Evolutionary conservation across 2,113 vertebrate genomes (phyloP).

Genomic region (Nesoenas mayeri): DNA sequence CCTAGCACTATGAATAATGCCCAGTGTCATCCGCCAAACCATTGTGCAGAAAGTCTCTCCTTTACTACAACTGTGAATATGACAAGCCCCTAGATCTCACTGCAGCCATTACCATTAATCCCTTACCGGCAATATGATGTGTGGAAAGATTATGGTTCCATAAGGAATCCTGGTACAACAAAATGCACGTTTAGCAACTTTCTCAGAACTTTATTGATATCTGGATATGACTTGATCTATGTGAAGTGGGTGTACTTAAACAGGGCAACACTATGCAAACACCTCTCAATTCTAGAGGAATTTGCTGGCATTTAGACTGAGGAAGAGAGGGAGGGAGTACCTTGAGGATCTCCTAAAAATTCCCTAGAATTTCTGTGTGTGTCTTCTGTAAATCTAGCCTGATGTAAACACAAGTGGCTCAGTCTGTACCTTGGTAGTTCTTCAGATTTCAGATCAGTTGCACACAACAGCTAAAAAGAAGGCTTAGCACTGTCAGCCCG

Average conservation of each 20-base stretch:
- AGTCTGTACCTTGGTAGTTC: accelerated
- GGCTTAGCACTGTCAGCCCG: background rate
- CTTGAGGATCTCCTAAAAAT: background rate
- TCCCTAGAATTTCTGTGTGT: background rate
- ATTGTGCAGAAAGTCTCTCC: background rate
- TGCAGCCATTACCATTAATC: background rate
- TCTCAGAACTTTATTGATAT: background rate
- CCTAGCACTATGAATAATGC: background rate
- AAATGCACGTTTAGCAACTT: background rate
- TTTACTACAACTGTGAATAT: background rate
- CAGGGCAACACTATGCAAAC: background rate
- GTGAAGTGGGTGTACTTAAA: background rate
- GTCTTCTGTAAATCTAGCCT: background rate
- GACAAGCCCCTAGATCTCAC: background rate
- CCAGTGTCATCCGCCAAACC: background rate
- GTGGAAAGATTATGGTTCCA: background rate
- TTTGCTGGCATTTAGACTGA: background rate
- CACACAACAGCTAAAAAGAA: background rate
- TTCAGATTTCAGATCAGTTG: background rate
- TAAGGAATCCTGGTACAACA: background rate
- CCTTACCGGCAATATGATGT: background rate
- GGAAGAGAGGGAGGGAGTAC: background rate
- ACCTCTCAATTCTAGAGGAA: background rate
- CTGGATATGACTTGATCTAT: background rate
- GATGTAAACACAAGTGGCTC: background rate